phyloP scores from a whole-genome alignment of 2,888 invertebrate species.

The Nasonovia ribisnigri region DNA sequence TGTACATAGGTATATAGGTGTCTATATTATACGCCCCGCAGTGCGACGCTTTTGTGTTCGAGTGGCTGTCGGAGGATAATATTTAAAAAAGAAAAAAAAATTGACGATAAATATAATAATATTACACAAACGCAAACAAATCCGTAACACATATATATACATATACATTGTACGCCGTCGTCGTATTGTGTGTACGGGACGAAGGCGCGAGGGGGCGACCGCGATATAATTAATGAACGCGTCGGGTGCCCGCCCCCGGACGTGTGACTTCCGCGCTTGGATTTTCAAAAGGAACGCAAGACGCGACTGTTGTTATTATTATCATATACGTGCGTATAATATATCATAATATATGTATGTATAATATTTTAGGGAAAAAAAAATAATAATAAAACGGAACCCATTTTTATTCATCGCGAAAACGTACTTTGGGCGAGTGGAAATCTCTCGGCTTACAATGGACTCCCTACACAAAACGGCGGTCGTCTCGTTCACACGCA shows the following conservation, averaged over 20 bases:
- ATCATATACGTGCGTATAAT: not conserved
- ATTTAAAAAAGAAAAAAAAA: not conserved
- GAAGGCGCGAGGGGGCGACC: not conserved
- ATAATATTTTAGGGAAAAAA: not conserved
- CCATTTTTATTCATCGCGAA: constrained; percentile 31
- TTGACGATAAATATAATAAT: constrained; percentile 6
- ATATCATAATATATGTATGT: no score
- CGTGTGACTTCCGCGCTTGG: constrained; percentile 54
- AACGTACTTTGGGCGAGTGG: constrained; percentile 18
- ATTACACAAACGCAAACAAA: constrained; percentile 27
- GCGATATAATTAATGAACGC: constrained; percentile 55
- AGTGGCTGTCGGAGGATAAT: not conserved
- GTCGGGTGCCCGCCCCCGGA: constrained; percentile 47
- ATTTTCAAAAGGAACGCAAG: constrained; percentile 28
- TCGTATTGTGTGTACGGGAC: not conserved
- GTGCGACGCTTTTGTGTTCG: constrained; percentile 19
- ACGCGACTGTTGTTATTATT: not conserved
- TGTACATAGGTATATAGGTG: not conserved
- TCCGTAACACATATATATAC: not conserved
- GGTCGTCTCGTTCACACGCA: not conserved
- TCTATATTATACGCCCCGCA: not conserved
- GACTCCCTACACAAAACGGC: not conserved
- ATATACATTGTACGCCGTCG: not conserved
- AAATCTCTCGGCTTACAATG: not conserved
- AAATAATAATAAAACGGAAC: constrained; percentile 7